Evolutionary conservation across 2,113 vertebrate genomes (phyloP), one percentile per base, ranked within the genome.

Genomic region (Elgaria multicarinata): DNA sequence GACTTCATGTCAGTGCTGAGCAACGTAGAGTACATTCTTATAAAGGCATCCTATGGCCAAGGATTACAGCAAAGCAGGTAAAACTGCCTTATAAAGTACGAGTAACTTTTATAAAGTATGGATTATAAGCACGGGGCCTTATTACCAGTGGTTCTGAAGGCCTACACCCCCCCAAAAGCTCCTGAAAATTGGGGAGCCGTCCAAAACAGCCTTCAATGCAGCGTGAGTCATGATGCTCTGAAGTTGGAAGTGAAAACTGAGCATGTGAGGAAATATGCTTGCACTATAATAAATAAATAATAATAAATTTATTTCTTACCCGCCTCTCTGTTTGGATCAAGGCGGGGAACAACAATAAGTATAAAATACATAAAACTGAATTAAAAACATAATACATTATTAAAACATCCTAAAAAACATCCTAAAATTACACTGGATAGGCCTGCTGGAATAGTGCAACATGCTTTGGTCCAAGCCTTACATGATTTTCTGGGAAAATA

Each of bases 1-100:
- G 98, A 99, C 94, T 99, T 99, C 95, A 96, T 99, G 98, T 98
- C 97, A 3, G 94, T 99, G 31, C 97, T 99, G 78, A 98, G 97
- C 93, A 97, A 97, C 3, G 78, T 99, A 71, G 98, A 99, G 50
- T 98, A 98, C 84, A 90, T 99, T 88, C 97, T 99, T 90, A 97
- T 99, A 88, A 99, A 99, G 92, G 98, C 99, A 26, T 97, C 98
- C 0, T 99, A 98, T 13, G 99, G 99, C 0, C 97, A 97, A 72
- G 97, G 96, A 5, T 95, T 99, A 44, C 97, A 98, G 93, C 99
- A 99, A 93, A 99, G 98, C 98, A 98, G 99, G 99, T 99, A 94
- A 66, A 94, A 18, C 6, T 50, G 10, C 31, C 33, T 33, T 1
- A 53, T 72, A n/a, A 50, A 36, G 36, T 36, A 53, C 36, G 67